Evolutionary conservation across 1,140 invertebrate species (phyloP).

Genomic region (Atopsyche davidsoni): DNA sequence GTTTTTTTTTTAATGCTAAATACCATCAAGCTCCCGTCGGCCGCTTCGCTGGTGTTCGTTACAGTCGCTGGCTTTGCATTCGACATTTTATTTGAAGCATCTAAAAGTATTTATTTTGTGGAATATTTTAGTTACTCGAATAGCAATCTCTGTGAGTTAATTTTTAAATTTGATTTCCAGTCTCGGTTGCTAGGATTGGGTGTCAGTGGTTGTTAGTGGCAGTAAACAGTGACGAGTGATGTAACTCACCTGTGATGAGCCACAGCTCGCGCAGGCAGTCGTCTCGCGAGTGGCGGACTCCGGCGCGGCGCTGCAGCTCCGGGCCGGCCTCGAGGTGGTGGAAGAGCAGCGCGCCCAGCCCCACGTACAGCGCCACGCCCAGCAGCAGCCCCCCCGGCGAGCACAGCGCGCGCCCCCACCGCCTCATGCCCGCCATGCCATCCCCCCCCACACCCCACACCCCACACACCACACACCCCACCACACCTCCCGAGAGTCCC

Average conservation of each 20-base stretch:
- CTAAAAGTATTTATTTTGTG: too few relatives aligned
- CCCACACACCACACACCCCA: not conserved
- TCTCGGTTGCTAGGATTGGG: too few relatives aligned
- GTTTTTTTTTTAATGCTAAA: too few relatives aligned
- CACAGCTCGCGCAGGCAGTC: constrained; percentile 53
- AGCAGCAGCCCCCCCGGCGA: constrained; percentile 49
- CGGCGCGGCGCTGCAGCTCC: constrained; percentile 40
- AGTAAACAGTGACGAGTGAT: too few relatives aligned
- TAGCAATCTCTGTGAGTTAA: too few relatives aligned
- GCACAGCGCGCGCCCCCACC: constrained; percentile 41
- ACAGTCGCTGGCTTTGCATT: too few relatives aligned
- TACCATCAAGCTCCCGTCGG: too few relatives aligned
- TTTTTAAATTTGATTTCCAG: too few relatives aligned
- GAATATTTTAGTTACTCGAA: too few relatives aligned
- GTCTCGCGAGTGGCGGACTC: constrained; percentile 50
- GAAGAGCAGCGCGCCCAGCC: constrained; percentile 51
- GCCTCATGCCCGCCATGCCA: constrained; percentile 20
- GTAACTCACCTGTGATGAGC: constrained; percentile 50
- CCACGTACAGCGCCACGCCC: constrained; percentile 48
- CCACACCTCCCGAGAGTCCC: not conserved
- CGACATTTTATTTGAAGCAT: too few relatives aligned
- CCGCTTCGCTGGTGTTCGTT: too few relatives aligned
- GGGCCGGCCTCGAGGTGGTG: constrained; percentile 52
- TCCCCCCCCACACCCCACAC: not conserved
- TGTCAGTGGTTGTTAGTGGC: too few relatives aligned